Evolutionary conservation across 2,113 vertebrate genomes (phyloP), one percentile per base, ranked within the genome.

Genomic region (Callipepla squamata): DNA sequence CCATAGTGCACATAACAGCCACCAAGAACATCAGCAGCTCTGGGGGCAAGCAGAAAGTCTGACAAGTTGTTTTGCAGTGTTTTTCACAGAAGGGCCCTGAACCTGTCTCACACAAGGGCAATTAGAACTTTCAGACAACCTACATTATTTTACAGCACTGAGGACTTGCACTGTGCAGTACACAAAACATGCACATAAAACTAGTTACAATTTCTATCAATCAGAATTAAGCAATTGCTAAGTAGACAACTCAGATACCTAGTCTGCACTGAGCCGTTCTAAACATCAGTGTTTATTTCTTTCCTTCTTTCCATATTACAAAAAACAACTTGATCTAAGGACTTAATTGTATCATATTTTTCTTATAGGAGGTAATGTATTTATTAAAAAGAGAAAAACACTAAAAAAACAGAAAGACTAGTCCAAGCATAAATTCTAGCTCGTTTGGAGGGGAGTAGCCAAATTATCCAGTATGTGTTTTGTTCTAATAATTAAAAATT

Each of bases 391-490:
- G 16, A 55, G 45, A 53, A 28, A 7, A 58, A 58, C 57, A 21
- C 21, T 59, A 34, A 23, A 14, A 36, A 21, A 58, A 58, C 7
- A 36, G 36, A 36, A 36, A 36, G 55, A 16, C n/a, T 87, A 42
- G 67, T 81, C 11, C 36, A 76, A 80, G 25, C 42, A 72, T 7
- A 70, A 83, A 62, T 53, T 76, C 16, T 30, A 51, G 9, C 2
- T 32, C 38, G 23, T 38, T 36, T 66, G 42, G 20, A n/a, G 2
- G 7, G 26, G 57, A 47, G 13, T 66, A 66, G 17, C 26, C 38
- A 61, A 50, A 36, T 32, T 8, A 0, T 16, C 40, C 30, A 70
- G 8, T 20, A 40, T 0, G 2, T 8, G 4, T 61, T 76, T 85
- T 87, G 7, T 61, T 90, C 53, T 57, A 63, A 74, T 34, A 13